Conservation (phyloP, 2,113 vertebrate species). For the Passer montanus region DNA sequence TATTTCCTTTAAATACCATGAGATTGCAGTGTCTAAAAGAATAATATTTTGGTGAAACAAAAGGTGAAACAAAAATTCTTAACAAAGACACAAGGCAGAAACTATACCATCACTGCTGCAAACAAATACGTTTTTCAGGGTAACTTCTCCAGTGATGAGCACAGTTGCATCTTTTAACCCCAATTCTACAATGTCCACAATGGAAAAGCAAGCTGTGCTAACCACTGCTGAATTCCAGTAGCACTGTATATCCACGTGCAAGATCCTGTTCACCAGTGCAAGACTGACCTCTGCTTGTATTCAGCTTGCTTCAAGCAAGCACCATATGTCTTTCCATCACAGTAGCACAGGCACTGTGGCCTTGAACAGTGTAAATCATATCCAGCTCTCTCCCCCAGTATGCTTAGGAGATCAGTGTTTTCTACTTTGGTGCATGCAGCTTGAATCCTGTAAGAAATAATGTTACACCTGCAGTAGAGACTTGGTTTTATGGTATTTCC, state of each 20-base stretch:
- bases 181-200: not conserved
- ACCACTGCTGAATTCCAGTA: not conserved
- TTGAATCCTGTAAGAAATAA: not conserved
- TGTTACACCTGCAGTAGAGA: not conserved
- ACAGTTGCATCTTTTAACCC: not conserved
- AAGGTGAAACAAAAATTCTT: not conserved
- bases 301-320: not conserved
- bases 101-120: not conserved
- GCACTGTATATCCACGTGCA: not conserved
- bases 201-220: not conserved
- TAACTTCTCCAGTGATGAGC: not conserved
- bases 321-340: constrained; percentile 50
- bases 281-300: constrained; percentile 66
- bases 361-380: constrained; percentile 20
- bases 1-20: constrained; percentile 43
- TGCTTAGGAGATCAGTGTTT: not conserved
- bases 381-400: not conserved
- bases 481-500: not conserved
- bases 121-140: not conserved
- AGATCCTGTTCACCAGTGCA: constrained; percentile 45
- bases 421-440: not conserved
- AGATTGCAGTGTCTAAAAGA: constrained; percentile 36
- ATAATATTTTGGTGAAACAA: not conserved
- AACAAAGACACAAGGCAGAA: not conserved
- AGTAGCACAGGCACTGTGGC: not conserved